Base-by-base conservation (phyloP, 2,113 vertebrate species). In the Odocoileus virginianus region DNA sequence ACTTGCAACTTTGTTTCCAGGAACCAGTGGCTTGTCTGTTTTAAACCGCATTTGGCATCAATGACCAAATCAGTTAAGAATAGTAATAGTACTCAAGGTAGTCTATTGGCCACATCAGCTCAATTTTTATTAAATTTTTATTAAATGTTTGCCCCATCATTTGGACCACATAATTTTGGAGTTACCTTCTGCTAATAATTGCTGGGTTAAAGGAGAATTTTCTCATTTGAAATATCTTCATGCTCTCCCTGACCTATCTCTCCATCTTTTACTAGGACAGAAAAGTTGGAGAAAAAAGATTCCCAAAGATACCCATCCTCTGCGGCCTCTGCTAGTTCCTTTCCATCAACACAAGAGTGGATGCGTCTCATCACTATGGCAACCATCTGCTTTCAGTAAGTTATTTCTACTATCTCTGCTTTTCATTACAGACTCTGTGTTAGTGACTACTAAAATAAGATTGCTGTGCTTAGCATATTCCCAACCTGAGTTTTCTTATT, bases 401-500 rank as follows among this genome's bases (percentile, higher is more conserved):
- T 93, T 93, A 95, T 91, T 91, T 97, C 89, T 91, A 88, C 83
- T 89, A 93, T 95, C 85, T 96, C 89, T 71, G 83, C 95, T 95
- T 97, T 93, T 61, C 58, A 93, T 93, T 93, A 92, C 14, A 84
- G 60, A 93, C 4, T 83, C 87, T 91, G 83, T 55, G 93, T 79
- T 92, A 76, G 47, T 84, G 92, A 84, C 87, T 71, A 93, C 50
- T 61, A 96, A 97, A 96, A 95, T 61, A 90, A 95, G 40, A 47
- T 25, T 92, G 25, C 6, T 3, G 33, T 95, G 93, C 83, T 96
- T 97, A 93, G n/a, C 50, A 86, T 91, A 81, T 78, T 47, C 28
- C 33, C 27, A 95, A 12, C 12, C 6, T 92, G 40, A 89, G 17
- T 76, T 14, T 15, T 95, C 28, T 91, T 85, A 67, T 47, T 93